Evolutionary conservation across 2,113 vertebrate genomes (phyloP).

Genomic region (Menura novaehollandiae): DNA sequence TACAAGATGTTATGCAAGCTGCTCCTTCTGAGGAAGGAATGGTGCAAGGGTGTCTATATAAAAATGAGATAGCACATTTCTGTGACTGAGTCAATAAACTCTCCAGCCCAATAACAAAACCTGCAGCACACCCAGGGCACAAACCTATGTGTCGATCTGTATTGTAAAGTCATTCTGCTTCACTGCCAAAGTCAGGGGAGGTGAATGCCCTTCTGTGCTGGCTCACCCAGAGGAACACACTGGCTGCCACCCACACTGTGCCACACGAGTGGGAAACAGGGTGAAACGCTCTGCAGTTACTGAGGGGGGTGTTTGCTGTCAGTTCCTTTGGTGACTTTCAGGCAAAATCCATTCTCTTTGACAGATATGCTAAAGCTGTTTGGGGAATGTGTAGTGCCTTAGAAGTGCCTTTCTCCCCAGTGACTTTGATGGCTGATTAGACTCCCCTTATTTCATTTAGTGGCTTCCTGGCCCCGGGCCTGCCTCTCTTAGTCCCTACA

Average conservation of each 20-base stretch:
- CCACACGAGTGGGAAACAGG: background rate
- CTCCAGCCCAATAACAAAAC: background rate
- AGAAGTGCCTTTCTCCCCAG: background rate
- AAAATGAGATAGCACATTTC: background rate
- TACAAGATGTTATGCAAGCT: background rate
- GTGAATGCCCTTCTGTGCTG: background rate
- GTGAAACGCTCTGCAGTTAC: background rate
- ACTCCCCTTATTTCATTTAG: background rate
- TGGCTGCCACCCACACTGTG: background rate
- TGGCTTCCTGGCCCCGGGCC: background rate
- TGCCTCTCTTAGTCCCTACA: background rate
- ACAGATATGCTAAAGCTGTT: background rate
- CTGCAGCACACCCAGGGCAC: background rate
- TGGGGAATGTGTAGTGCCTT: background rate
- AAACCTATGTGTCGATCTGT: background rate
- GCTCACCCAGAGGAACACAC: rapidly evolving
- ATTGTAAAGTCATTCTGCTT: background rate
- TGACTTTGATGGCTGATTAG: background rate
- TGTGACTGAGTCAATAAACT: background rate
- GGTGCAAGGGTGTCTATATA: background rate
- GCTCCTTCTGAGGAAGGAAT: background rate
- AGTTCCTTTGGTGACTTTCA: background rate
- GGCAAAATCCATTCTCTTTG: background rate
- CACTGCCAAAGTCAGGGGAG: background rate
- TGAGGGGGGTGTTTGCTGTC: background rate